Evolutionary conservation across 2,797 vertebrate genomes (phyloP).

Genomic region (Atherinosoma microstoma): DNA sequence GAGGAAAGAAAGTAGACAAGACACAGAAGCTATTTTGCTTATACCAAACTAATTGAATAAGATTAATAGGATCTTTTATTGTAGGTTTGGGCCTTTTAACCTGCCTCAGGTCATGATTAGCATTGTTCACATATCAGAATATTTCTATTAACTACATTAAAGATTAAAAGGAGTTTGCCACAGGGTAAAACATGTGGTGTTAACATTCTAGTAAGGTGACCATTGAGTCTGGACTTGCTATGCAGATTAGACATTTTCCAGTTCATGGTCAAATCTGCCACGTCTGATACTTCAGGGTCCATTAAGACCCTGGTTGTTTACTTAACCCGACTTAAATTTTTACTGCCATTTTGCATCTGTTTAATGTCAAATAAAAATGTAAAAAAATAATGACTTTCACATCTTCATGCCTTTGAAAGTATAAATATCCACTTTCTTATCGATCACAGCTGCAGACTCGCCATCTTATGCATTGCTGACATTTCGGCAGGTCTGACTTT

Average conservation of each 20-base stretch:
- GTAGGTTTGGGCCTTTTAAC: neutral
- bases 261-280: conserved; percentile 6
- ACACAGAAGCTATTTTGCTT: neutral
- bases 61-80: neutral
- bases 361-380: conserved; percentile 10
- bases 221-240: neutral
- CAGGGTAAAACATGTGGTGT: neutral
- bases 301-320: conserved; percentile 23
- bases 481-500: conserved; percentile 6
- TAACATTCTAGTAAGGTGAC: neutral
- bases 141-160: neutral
- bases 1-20: neutral
- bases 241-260: conserved; percentile 5
- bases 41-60: neutral
- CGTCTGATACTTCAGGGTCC: conserved; percentile 12
- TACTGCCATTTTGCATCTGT: conserved; percentile 68
- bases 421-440: conserved; percentile 14
- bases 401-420: conserved; percentile 13
- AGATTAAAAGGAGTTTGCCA: too few species aligned
- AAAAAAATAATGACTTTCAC: conserved; percentile 28
- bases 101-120: neutral
- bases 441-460: conserved; percentile 1
- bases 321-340: conserved; percentile 15
- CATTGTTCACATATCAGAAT: neutral
- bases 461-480: neutral